Conservation (phyloP, 2,113 vertebrate species). For the Meleagris gallopavo region DNA sequence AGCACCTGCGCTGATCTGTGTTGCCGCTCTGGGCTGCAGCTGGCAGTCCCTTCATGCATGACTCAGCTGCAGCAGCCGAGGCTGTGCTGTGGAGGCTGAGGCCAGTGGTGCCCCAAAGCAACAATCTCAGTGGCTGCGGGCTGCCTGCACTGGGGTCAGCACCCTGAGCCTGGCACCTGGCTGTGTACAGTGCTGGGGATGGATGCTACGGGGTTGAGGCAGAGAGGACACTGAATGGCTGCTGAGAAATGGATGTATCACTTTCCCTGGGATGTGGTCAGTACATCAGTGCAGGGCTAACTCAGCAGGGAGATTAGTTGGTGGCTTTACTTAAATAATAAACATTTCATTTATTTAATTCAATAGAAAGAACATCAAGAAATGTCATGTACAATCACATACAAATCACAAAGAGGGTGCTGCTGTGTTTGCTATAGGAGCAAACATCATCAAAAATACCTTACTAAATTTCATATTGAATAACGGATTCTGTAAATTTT, state of each 20-base stretch:
- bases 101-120: background rate
- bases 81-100: slow-evolving; percentile 17
- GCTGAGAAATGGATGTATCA: background rate
- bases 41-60: slow-evolving; percentile 33
- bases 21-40: background rate
- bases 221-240: background rate
- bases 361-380: background rate
- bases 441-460: background rate
- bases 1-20: background rate
- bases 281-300: background rate
- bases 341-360: background rate
- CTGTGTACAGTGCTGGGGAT: background rate
- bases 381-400: background rate
- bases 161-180: background rate
- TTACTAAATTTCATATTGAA: background rate
- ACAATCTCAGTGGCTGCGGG: slow-evolving; percentile 1
- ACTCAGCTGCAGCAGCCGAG: slow-evolving; percentile 47
- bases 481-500: background rate
- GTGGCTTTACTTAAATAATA: background rate
- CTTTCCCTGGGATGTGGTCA: background rate
- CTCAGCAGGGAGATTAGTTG: background rate
- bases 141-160: background rate
- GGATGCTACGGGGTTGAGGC: background rate
- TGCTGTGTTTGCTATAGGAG: background rate
- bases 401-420: background rate